Evolutionary conservation across 2,888 invertebrate genomes (phyloP).

Genomic region (Ophion obscuratus): DNA sequence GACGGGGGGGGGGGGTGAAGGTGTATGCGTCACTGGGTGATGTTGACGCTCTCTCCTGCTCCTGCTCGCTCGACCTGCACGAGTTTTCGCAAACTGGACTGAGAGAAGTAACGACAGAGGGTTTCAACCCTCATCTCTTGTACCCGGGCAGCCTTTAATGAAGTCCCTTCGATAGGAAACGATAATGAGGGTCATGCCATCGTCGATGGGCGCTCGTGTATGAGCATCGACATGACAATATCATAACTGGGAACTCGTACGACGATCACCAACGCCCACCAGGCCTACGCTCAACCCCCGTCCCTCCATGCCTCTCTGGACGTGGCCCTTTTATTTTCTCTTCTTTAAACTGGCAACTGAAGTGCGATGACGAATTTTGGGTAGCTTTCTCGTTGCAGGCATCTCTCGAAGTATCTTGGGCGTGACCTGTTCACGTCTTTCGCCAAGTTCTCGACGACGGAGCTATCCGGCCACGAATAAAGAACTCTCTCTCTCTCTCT

Average conservation of each 20-base stretch:
- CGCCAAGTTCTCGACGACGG: neutral
- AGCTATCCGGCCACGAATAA: neutral
- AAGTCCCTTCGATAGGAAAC: slow-evolving; percentile 69
- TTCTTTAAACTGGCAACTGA: too few species aligned
- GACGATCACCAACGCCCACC: neutral
- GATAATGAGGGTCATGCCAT: slow-evolving; percentile 70
- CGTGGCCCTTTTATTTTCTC: too few species aligned
- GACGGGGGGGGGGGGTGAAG: neutral
- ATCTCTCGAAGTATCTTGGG: neutral
- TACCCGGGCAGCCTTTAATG: slow-evolving; percentile 68
- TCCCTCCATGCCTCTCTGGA: too few species aligned
- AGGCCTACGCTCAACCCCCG: too few species aligned
- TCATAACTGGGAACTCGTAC: slow-evolving; percentile 27
- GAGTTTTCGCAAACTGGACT: slow-evolving; percentile 11
- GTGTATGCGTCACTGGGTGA: slow-evolving; percentile 16
- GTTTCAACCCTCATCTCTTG: slow-evolving; percentile 44
- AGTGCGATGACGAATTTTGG: neutral
- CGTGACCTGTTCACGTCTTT: neutral
- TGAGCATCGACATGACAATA: slow-evolving; percentile 30
- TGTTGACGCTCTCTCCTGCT: neutral
- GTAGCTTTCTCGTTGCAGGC: too few species aligned
- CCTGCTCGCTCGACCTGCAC: slow-evolving; percentile 28
- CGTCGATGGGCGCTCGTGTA: slow-evolving; percentile 12
- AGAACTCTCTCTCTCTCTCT: neutral
- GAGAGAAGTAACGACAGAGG: slow-evolving; percentile 33